Percentiles rank a stretch among this genome's conserved stretches.
Evolutionary conservation across 2,888 invertebrate species (phyloP).

Genomic region (Clivina fossor): DNA sequence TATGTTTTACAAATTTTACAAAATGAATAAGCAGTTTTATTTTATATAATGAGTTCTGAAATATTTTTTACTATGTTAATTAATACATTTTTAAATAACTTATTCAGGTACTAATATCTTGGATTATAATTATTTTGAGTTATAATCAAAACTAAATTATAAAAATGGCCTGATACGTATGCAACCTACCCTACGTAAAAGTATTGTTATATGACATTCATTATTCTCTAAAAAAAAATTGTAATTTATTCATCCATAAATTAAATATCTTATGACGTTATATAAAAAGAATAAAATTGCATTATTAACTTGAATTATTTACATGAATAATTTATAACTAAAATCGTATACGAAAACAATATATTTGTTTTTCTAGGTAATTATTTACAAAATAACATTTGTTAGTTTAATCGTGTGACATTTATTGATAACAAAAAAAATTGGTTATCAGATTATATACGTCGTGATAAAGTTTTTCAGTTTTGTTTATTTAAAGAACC

Average conservation of each 20-base stretch:
- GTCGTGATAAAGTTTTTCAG: background rate
- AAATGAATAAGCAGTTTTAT: too few species aligned
- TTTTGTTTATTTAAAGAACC: background rate
- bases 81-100: too few species aligned
- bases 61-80: too few species aligned
- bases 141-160: background rate
- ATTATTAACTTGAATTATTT: too few species aligned
- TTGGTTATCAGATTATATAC: too few species aligned
- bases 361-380: background rate
- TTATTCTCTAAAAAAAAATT: background rate
- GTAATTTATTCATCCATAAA: background rate
- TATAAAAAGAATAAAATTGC: background rate
- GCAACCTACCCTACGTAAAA: background rate
- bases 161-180: background rate
- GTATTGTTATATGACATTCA: background rate
- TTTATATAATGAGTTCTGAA: too few species aligned
- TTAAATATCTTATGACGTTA: background rate
- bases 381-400: background rate
- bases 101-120: too few species aligned
- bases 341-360: background rate
- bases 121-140: too few species aligned
- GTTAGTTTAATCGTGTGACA: too few species aligned
- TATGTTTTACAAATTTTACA: too few species aligned
- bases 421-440: too few species aligned
- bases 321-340: background rate